Percentiles rank a stretch among this genome's conserved stretches.
phyloP scores from a whole-genome alignment of 2,797 vertebrate species.

The Gila robusta region DNA sequence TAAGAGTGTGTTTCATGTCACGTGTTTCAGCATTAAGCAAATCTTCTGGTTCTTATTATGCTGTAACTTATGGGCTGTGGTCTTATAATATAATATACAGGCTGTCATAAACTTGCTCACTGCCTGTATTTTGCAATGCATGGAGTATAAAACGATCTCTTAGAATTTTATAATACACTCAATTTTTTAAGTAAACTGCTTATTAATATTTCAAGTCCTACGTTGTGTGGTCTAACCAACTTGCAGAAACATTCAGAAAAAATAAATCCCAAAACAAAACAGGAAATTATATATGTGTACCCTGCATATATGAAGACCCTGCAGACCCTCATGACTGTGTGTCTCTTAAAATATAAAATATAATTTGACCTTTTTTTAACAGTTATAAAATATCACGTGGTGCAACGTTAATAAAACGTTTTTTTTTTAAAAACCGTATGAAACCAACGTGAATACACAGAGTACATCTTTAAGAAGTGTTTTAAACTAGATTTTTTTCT shows the following conservation, averaged over 20 bases:
- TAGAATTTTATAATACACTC: neutral
- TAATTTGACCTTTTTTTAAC: neutral
- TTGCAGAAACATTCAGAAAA: neutral
- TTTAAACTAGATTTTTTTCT: neutral
- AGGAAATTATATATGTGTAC: neutral
- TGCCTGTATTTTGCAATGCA: constrained; percentile 29
- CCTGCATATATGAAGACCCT: neutral
- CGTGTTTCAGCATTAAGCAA: constrained; percentile 10
- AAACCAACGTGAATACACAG: neutral
- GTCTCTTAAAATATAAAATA: neutral
- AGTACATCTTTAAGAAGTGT: neutral
- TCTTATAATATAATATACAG: constrained; percentile 14
- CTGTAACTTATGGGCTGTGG: constrained; percentile 13
- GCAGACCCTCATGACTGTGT: neutral
- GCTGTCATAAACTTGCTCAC: constrained; percentile 11
- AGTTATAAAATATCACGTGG: neutral
- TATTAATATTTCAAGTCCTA: constrained; percentile 5
- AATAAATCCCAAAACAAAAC: neutral
- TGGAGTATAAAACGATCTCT: neutral
- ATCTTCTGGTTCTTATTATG: constrained; percentile 41
- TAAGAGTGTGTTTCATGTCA: neutral
- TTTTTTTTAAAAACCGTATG: neutral
- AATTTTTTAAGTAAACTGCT: neutral
- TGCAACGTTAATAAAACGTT: neutral
- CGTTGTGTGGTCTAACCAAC: constrained; percentile 15